Evolutionary conservation across 2,113 vertebrate species (phyloP).

Genomic region (Oryzias woworae): DNA sequence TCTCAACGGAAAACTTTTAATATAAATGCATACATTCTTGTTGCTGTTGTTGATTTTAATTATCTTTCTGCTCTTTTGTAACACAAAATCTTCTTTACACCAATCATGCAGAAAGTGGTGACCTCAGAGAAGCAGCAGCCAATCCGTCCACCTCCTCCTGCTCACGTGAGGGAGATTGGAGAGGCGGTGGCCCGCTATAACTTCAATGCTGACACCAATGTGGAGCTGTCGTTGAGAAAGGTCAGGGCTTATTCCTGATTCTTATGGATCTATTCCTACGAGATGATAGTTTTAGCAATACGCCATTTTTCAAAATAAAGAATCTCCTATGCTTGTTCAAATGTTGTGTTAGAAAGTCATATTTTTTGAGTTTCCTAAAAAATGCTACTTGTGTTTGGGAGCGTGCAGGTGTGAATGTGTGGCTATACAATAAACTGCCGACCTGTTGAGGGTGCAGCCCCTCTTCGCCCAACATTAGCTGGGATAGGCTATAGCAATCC

Average conservation of each 20-base stretch:
- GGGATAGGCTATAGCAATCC: too few relatives aligned
- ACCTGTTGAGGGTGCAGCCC: too few relatives aligned
- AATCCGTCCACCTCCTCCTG: conserved; percentile 91
- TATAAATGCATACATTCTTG: neutral
- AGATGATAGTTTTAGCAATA: too few relatives aligned
- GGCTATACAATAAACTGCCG: too few relatives aligned
- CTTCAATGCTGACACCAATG: conserved; percentile 95
- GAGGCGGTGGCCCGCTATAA: conserved; percentile 95
- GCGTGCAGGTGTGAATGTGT: too few relatives aligned
- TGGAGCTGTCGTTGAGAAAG: conserved; percentile 96
- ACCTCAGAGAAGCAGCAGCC: conserved; percentile 91
- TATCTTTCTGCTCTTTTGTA: neutral
- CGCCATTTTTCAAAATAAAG: too few relatives aligned
- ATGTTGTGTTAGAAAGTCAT: too few relatives aligned
- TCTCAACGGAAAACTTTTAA: neutral
- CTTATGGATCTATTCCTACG: neutral
- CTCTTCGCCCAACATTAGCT: too few relatives aligned
- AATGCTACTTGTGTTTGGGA: too few relatives aligned
- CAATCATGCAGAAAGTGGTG: conserved; percentile 79
- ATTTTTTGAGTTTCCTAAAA: too few relatives aligned
- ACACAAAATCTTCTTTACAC: neutral
- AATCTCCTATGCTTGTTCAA: too few relatives aligned
- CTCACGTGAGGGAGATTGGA: conserved; percentile 91
- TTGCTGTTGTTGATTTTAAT: neutral
- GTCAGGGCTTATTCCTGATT: conserved; percentile 56